Percentiles rank a stretch among this genome's conserved stretches.
phyloP scores from a whole-genome alignment of 2,888 invertebrate species.

The Liodrosophila aerea region DNA sequence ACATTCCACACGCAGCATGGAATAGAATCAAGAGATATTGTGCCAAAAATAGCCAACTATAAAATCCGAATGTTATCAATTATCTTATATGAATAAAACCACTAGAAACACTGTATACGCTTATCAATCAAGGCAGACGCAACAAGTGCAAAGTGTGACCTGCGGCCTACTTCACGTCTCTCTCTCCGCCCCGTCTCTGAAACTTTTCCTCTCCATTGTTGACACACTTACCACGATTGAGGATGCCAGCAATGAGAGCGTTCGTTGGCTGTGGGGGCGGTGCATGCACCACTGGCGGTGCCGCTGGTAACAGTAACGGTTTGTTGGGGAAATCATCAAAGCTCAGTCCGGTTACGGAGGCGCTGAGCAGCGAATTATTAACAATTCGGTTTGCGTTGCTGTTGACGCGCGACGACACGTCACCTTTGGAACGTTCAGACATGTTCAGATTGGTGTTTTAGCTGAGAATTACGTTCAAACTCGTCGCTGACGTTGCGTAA shows the following conservation, averaged over 20 bases:
- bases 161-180: conserved; percentile 3
- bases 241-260: conserved; percentile 63
- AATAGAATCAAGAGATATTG: conserved; percentile 48
- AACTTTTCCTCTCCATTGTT: conserved; percentile 15
- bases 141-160: conserved; percentile 35
- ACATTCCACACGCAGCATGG: conserved; percentile 79
- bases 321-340: conserved; percentile 89
- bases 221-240: conserved; percentile 74
- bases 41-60: not conserved
- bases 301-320: conserved; percentile 88
- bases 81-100: too few relatives aligned
- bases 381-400: conserved; percentile 79
- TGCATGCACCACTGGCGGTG: conserved; percentile 80
- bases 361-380: conserved; percentile 88
- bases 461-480: conserved; percentile 6
- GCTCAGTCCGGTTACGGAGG: conserved; percentile 88
- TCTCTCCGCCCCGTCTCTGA: conserved; percentile 9
- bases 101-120: too few relatives aligned
- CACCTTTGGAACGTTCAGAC: conserved; percentile 82
- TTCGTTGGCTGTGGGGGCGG: conserved; percentile 54
- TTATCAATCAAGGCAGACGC: conserved; percentile 18
- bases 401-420: conserved; percentile 80
- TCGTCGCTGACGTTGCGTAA: conserved; percentile 27
- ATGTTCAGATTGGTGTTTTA: conserved; percentile 53
- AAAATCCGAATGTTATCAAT: not conserved